Evolutionary conservation across 2,797 vertebrate genomes (phyloP).

Genomic region (Acanthis flammea): DNA sequence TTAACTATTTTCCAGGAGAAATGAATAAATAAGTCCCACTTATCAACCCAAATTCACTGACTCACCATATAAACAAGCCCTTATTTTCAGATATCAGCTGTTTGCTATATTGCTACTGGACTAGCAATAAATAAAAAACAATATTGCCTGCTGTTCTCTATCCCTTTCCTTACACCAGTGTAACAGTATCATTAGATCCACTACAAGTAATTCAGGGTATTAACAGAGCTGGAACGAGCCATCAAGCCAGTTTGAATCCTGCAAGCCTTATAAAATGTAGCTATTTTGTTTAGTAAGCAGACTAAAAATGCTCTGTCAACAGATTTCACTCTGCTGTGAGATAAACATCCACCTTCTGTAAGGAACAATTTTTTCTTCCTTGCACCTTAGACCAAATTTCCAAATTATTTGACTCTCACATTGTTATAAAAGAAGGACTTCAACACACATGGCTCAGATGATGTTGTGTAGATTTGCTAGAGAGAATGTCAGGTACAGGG

Average conservation of each 20-base stretch:
- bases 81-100: not conserved
- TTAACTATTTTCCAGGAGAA: not conserved
- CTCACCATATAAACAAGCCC: not conserved
- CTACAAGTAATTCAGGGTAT: not conserved
- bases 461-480: not conserved
- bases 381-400: not conserved
- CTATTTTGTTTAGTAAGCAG: not conserved
- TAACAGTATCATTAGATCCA: not conserved
- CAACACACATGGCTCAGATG: not conserved
- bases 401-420: not conserved
- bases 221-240: not conserved
- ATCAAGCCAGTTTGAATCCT: not conserved
- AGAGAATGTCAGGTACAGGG: not conserved
- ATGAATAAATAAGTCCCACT: not conserved
- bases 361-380: not conserved
- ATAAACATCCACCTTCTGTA: not conserved
- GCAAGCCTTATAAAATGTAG: not conserved
- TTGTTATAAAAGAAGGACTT: not conserved
- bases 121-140: not conserved
- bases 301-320: not conserved
- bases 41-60: not conserved
- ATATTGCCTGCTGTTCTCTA: not conserved
- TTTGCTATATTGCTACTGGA: not conserved
- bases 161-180: not conserved
- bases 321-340: not conserved